Evolutionary conservation across 2,797 vertebrate species (phyloP), one percentile per base, ranked within the genome.

Genomic region (Merluccius polli): DNA sequence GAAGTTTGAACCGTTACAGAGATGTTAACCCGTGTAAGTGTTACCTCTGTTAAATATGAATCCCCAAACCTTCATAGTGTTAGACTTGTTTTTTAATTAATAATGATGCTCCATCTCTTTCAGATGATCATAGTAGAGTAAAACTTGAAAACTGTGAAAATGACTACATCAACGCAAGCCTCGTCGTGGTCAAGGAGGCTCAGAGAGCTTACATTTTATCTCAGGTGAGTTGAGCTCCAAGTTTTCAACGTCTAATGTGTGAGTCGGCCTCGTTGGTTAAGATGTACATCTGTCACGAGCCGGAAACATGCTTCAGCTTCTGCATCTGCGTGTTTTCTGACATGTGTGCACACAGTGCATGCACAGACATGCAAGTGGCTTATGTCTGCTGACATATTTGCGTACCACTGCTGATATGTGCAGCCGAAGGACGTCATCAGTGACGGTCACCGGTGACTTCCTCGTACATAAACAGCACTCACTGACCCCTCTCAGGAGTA

Each of bases 21-120:
- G 98, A 99, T 77, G 98, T 99, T 86, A 99, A 96, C 86, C 98
- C 98, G 1, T 99, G 97, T 99, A 93, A 98, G 98, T 98, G 5
- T 7, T 8, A 31, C 32, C 31, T 73, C 32, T 18, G 73, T 52
- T 18, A 48, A 70, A 63, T 27, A 30, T 59, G 11, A 32, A 0
- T 73, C 38, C 1, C 24, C 29, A 12, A 24, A 2, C 44, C 52
- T 30, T 21, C 0, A 0, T 36, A 1, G 13, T 31, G 12, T 70
- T 9, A n/a, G 71, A 73, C 80, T 21, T 52, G 48, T n/a, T 24
- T n/a, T n/a, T 12, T 27, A 78, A 70, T 29, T 75, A 73, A 73
- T 4, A 18, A 70, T 38, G 36, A 74, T 84, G 80, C 21, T 76
- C 4, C 71, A 87, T 75, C 87, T 76, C 76, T 92, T 94, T 83